These are phyloP conservation scores for Motacilla alba DNA, from an alignment of 2,113 vertebrate species.

Conservation along the genomic window DNA sequence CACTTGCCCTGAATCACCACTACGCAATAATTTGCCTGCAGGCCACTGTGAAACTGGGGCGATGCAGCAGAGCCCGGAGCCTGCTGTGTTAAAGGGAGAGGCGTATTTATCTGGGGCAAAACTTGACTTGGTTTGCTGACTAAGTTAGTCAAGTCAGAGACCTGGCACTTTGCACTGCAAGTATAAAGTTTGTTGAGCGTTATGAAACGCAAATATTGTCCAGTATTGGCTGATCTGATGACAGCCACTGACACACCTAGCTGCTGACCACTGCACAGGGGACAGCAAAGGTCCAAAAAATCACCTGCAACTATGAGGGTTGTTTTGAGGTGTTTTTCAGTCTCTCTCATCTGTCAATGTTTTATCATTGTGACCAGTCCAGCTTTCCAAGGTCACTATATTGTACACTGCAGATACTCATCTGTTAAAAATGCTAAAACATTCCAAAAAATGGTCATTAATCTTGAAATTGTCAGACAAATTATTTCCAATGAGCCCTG, in stretches of 20 bases:
- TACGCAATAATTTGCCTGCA: not conserved
- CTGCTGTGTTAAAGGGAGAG: not conserved
- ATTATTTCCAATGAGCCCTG: constrained; percentile 76
- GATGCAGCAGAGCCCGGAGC: rapidly evolving
- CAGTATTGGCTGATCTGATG: not conserved
- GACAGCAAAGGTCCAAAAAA: not conserved
- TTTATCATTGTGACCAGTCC: constrained; percentile 17
- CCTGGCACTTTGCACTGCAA: not conserved
- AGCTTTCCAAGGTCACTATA: constrained; percentile 67
- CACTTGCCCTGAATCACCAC: not conserved
- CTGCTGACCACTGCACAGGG: not conserved
- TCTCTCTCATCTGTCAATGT: not conserved
- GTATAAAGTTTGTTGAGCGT: not conserved
- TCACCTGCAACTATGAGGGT: not conserved
- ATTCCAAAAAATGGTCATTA: constrained; percentile 70
- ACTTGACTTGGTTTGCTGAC: not conserved
- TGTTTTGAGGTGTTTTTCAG: not conserved
- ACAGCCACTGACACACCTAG: not conserved
- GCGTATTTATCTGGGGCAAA: not conserved
- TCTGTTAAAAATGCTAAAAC: constrained; percentile 72
- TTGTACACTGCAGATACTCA: constrained; percentile 19
- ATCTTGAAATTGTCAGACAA: constrained; percentile 79
- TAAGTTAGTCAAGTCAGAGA: not conserved
- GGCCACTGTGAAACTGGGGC: not conserved
- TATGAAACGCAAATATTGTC: not conserved